Evolutionary conservation across 53 echinoderm and acorn worm species (phyloP), one percentile per base, ranked within the genome.

Genomic region (Crossaster papposus): DNA sequence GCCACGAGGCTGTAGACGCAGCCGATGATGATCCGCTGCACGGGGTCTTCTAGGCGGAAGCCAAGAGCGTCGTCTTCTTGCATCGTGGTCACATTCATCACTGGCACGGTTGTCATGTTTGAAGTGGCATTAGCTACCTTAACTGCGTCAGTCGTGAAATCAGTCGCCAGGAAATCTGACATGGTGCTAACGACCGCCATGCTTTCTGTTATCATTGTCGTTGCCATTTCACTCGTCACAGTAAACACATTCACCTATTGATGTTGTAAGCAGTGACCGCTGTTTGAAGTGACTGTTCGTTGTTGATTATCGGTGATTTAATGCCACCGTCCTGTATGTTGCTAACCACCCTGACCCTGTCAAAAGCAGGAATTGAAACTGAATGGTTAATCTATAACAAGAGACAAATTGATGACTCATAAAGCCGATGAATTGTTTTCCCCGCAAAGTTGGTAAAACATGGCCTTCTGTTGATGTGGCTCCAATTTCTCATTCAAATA

Each of bases 41-140:
- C 83, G 84, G 89, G 84, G 63, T 89, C 85, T 36, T 92, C 92
- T 80, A 92, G 73, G 32, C 84, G 83, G 64, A 92, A 92, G 34
- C 58, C 77, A 12, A 76, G 58, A 53, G 77, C 86, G 62, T 86
- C 86, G 14, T 77, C 86, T 37, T 77, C 86, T 37, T 20, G 14
- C 29, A 64, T 86, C 34, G 77, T 86, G n/a, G 86, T 86, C 22
- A n/a, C n/a, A n/a, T 72, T 33, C 29, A 28, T 5, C 51, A 26
- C 29, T 23, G 4, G 28, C 12, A 28, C 7, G 36, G 77, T 77
- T 30, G 77, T 72, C 52, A 84, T 52, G 84, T 84, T 30, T 3
- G n/a, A 52, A 50, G 17, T 20, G 17, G 54, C 13, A 6, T 30
- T 51, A 30, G 79, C 54, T n/a, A 14, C 58, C 2, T 58, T 2